A percentile compares a stretch with the other conserved stretches of the same genome.
phyloP scores from a whole-genome alignment of 2,888 invertebrate species.

The Kryphioiulus occultus region DNA sequence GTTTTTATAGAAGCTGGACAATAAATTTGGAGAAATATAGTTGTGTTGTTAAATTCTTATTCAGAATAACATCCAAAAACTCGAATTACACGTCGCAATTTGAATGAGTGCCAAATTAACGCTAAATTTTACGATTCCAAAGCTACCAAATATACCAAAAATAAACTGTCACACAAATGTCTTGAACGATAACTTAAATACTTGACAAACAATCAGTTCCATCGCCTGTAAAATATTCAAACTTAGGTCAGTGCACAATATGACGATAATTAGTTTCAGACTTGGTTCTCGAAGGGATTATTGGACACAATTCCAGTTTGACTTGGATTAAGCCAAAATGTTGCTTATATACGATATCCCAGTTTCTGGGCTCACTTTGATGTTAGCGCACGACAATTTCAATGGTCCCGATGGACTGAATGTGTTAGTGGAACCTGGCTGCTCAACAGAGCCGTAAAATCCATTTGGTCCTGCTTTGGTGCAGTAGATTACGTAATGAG shows the following conservation, averaged over 20 bases:
- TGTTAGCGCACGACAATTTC: not conserved
- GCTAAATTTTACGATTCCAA: no score
- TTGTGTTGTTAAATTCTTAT: no score
- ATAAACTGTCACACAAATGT: no score
- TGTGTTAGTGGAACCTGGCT: not conserved
- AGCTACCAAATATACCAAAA: no score
- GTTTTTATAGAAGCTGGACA: no score
- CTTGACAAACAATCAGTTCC: not conserved
- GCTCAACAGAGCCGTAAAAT: conserved; percentile 36
- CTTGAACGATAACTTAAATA: not conserved
- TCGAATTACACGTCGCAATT: no score
- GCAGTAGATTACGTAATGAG: not conserved
- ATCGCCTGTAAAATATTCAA: not conserved
- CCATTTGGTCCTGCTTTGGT: conserved; percentile 45
- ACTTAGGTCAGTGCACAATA: not conserved
- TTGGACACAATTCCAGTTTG: not conserved
- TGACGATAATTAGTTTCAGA: not conserved
- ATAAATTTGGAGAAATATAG: no score
- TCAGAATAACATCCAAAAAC: no score
- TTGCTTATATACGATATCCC: not conserved
- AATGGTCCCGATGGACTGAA: conserved; percentile 7
- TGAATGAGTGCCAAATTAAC: no score
- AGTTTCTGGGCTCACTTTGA: conserved; percentile 7
- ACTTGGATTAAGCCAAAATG: not conserved
- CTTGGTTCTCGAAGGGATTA: not conserved